Base-by-base conservation (phyloP, 2,113 vertebrate species). In the Pipa parva region DNA sequence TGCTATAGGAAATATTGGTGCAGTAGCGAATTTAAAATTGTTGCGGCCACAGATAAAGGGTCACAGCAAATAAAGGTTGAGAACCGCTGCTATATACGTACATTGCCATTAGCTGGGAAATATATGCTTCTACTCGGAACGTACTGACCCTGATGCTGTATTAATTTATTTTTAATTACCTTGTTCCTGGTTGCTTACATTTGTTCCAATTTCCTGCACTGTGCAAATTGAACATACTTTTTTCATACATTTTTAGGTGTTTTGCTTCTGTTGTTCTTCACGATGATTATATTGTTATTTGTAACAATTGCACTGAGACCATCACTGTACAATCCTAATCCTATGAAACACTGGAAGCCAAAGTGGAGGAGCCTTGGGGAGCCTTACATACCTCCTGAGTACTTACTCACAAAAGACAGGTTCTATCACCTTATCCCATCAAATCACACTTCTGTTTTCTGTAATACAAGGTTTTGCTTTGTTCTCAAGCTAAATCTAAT, bases 291-390 rank as follows among this genome's bases (percentile, higher is more conserved):
- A 66, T 71, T 95, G 74, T 87, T 79, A 6, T 80, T 78, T 27
- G 83, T 92, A 17, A 83, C 90, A 42, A 49, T 98, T 1, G 71
- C 90, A 46, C 69, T 97, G n/a, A 87, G 78, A 49, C 90, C 90
- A 10, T 66, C 79, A 21, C 78, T 73, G 11, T 73, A 83, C 11
- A 70, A 56, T 11, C 36, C 80, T 0, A 80, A 79, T 51, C 86
- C 87, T 3, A 71, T 88, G 51, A 81, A 78, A 77, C 77, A 63
- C 61, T 86, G 78, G 72, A 90, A 86, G 59, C 91, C 93, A 28
- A 88, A 69, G 6, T 97, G 96, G 95, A 90, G 92, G 67, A 92
- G 88, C 55, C 79, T 97, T 18, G 87, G 91, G 0, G 86, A 92
- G 63, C 88, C 90, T 2, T 75, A 80, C 18, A 13, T 86, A 73